Conservation (phyloP, 2,113 vertebrate species). For the Lichenostomus cassidix region DNA sequence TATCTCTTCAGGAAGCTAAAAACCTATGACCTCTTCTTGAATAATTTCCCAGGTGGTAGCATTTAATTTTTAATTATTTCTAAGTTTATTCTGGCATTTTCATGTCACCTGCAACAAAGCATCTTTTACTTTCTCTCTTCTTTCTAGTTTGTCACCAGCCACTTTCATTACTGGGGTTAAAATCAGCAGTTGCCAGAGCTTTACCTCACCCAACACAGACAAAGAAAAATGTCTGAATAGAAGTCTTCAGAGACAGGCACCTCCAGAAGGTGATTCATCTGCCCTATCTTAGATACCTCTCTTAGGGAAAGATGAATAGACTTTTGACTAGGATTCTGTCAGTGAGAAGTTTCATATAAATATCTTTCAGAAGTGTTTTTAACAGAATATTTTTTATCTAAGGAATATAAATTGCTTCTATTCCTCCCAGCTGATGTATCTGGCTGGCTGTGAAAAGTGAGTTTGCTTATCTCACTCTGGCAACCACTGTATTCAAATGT, state of each 20-base stretch:
- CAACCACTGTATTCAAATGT: neutral
- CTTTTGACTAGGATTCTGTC: conserved; percentile 56
- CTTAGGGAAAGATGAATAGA: conserved; percentile 55
- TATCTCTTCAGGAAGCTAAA: conserved; percentile 9
- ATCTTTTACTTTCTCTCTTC: neutral
- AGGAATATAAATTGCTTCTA: conserved; percentile 43
- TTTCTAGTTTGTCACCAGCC: neutral
- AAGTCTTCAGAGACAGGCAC: conserved; percentile 38
- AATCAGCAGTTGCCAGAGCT: neutral
- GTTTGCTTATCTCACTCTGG: neutral
- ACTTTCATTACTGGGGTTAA: conserved; percentile 34
- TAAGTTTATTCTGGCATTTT: conserved; percentile 22
- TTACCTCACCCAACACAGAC: conserved; percentile 26
- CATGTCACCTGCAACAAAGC: conserved; percentile 6
- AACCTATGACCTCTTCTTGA: conserved; percentile 14
- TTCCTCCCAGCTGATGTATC: conserved; percentile 16
- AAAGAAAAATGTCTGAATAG: conserved; percentile 41
- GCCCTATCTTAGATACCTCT: conserved; percentile 39
- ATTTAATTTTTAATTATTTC: conserved; percentile 36
- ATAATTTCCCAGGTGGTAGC: neutral
- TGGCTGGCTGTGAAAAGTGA: neutral
- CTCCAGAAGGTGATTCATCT: conserved; percentile 55
- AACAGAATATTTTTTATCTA: conserved; percentile 59
- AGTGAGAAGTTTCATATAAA: conserved; percentile 52
- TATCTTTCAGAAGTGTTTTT: conserved; percentile 49